phyloP scores from a whole-genome alignment of 2,113 vertebrate species.

The Peromyscus polionotus region DNA sequence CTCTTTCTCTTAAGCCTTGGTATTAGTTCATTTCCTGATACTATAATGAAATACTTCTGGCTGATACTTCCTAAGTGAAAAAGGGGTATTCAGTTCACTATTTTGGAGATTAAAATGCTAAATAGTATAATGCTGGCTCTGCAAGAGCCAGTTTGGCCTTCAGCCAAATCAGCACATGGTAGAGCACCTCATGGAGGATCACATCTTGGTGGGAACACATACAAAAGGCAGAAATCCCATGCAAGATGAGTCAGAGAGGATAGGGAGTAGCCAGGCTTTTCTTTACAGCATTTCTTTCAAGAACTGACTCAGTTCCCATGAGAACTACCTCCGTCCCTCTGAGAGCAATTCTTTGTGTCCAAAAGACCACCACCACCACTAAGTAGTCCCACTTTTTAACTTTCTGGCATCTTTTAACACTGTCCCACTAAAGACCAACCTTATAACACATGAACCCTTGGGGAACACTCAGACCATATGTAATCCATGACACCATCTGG shows the following conservation, averaged over 20 bases:
- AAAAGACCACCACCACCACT: neutral
- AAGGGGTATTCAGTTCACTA: neutral
- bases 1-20: neutral
- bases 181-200: neutral
- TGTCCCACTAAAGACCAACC: neutral
- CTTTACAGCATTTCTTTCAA: neutral
- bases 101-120: neutral
- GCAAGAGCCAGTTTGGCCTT: neutral
- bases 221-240: neutral
- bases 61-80: neutral
- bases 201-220: neutral
- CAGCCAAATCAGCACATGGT: neutral
- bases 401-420: neutral
- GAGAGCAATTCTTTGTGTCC: neutral
- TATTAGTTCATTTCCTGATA: neutral
- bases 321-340: neutral
- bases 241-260: neutral
- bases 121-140: neutral
- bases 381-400: neutral
- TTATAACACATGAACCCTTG: neutral
- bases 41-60: neutral
- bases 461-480: neutral
- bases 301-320: neutral
- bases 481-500: neutral
- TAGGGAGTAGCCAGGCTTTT: neutral